Conservation (phyloP, 1,140 invertebrate species). For the Microplitis mediator region DNA sequence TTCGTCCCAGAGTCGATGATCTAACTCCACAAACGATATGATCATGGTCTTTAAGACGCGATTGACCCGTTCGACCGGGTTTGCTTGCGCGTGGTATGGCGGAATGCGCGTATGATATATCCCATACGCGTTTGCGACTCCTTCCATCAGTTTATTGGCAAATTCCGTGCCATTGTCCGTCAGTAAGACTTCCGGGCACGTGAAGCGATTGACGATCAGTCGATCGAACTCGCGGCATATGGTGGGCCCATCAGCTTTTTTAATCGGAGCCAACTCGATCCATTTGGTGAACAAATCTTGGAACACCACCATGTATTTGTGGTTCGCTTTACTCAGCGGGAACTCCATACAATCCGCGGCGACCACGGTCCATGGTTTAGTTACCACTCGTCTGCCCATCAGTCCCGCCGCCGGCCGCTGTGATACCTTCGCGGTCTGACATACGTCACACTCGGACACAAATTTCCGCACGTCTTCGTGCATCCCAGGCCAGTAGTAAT, state of each 20-base stretch:
- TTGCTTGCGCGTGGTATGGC: conserved; percentile 42
- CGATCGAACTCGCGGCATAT: conserved; percentile 39
- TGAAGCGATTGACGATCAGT: conserved; percentile 41
- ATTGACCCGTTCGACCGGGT: neutral
- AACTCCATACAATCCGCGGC: conserved; percentile 56
- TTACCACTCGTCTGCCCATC: conserved; percentile 42
- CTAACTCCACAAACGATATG: conserved; percentile 19
- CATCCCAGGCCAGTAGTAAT: no score
- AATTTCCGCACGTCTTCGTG: conserved; percentile 16
- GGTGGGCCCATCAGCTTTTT: conserved; percentile 36
- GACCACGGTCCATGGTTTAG: conserved; percentile 48
- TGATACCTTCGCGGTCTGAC: conserved; percentile 42
- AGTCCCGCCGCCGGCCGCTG: conserved; percentile 40
- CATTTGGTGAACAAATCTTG: conserved; percentile 52
- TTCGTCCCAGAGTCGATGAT: conserved; percentile 50
- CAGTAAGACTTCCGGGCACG: conserved; percentile 42
- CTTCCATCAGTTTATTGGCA: neutral
- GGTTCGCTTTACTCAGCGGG: conserved; percentile 42
- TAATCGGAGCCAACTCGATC: conserved; percentile 32
- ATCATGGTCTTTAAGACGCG: conserved; percentile 3
- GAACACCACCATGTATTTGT: conserved; percentile 50
- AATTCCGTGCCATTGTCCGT: conserved; percentile 60
- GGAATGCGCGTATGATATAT: conserved; percentile 25
- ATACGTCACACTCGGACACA: conserved; percentile 33
- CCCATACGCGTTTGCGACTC: neutral